Evolutionary conservation across 2,113 vertebrate genomes (phyloP).

Genomic region (Lepus timidus): DNA sequence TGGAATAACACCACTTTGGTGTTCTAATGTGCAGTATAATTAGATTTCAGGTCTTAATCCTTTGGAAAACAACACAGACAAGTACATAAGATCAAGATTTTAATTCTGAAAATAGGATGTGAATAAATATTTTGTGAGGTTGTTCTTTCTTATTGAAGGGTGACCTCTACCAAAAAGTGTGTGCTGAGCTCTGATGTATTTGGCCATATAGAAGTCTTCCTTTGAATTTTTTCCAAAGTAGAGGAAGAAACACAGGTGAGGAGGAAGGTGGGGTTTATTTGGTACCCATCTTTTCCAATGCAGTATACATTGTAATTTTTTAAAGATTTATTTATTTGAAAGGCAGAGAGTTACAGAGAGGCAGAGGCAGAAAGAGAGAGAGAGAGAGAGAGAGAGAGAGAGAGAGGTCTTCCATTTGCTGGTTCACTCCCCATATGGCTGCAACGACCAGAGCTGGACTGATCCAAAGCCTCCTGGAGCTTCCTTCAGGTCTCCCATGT

Average conservation of each 20-base stretch:
- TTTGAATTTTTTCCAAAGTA: neutral
- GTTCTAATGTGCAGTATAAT: neutral
- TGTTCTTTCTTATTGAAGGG: neutral
- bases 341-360: too few relatives aligned
- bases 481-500: too few relatives aligned
- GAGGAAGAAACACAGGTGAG: neutral
- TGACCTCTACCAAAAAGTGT: neutral
- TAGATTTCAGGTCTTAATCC: slow-evolving; percentile 57
- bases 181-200: neutral
- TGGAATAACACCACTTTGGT: neutral
- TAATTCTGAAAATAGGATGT: slow-evolving; percentile 1
- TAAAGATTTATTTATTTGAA: too few relatives aligned
- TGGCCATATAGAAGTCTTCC: neutral
- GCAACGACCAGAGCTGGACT: too few relatives aligned
- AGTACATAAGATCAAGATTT: slow-evolving; percentile 22
- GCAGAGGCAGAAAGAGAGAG: too few relatives aligned
- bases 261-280: neutral
- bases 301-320: neutral
- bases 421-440: too few relatives aligned
- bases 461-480: too few relatives aligned
- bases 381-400: too few relatives aligned
- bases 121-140: neutral
- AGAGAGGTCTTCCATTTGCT: too few relatives aligned
- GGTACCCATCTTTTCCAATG: neutral
- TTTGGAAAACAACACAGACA: slow-evolving; percentile 43